Evolutionary conservation across 2,113 vertebrate genomes (phyloP).

Genomic region (Herpetotheres cachinnans): DNA sequence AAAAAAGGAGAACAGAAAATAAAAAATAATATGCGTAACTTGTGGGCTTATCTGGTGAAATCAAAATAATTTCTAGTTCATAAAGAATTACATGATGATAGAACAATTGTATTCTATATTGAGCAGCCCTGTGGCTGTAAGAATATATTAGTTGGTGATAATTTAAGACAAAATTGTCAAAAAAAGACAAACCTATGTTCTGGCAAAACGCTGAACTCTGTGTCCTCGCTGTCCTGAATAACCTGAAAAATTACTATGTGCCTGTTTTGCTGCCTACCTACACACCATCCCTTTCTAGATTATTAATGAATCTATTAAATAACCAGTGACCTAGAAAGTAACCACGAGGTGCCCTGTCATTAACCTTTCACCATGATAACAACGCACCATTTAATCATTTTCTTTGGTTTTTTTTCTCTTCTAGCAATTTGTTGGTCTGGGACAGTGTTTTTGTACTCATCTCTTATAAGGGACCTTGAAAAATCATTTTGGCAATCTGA

Average conservation of each 20-base stretch:
- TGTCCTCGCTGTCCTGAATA: neutral
- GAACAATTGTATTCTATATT: neutral
- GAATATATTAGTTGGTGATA: neutral
- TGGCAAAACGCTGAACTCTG: neutral
- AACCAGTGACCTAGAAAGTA: conserved; percentile 11
- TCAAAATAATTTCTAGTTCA: neutral
- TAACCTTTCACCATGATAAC: neutral
- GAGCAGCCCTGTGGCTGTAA: neutral
- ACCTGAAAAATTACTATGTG: neutral
- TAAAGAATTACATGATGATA: neutral
- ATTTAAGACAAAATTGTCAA: neutral
- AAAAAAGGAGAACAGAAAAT: neutral
- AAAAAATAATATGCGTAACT: neutral
- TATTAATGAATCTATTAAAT: conserved; percentile 56
- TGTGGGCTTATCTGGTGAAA: neutral
- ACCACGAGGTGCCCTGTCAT: neutral
- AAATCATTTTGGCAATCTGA: neutral
- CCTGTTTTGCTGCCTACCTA: neutral
- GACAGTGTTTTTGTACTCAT: neutral
- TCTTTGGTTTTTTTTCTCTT: neutral
- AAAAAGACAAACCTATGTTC: neutral
- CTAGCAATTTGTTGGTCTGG: neutral
- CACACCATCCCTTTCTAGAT: neutral
- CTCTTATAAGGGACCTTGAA: neutral
- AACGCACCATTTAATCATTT: neutral